Conservation (phyloP, 2,797 vertebrate species). For the Coracias cyanogaster region DNA sequence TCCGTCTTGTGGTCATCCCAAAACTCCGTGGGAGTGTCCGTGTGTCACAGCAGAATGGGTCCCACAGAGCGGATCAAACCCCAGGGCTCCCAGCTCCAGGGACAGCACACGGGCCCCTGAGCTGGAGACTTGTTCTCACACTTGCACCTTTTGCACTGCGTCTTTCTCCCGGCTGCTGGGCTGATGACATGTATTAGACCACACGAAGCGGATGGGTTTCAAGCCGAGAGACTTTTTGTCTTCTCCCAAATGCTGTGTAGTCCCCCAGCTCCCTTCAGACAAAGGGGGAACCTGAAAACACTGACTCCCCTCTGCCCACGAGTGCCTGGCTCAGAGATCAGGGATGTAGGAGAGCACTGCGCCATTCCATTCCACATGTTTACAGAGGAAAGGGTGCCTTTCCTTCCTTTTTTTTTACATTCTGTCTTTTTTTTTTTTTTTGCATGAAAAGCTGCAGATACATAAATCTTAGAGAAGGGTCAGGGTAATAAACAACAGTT, state of each 20-base stretch:
- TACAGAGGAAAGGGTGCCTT: neutral
- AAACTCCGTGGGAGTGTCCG: neutral
- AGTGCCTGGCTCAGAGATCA: neutral
- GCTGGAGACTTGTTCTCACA: neutral
- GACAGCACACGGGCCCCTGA: neutral
- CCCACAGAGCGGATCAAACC: neutral
- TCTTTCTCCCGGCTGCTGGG: neutral
- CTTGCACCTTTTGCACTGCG: rapidly evolving
- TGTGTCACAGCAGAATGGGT: neutral
- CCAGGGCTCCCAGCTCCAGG: neutral
- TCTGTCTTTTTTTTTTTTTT: too few species aligned
- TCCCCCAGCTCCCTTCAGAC: neutral
- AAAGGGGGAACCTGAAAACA: neutral
- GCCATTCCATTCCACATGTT: neutral
- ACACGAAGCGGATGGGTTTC: neutral
- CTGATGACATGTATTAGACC: neutral
- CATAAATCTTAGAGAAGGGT: neutral
- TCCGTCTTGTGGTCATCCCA: neutral
- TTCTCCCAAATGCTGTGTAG: neutral
- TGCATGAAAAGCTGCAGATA: neutral
- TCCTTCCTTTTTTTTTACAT: neutral
- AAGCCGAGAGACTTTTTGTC: rapidly evolving
- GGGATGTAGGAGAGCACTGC: neutral
- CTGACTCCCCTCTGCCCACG: neutral
- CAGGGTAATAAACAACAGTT: neutral